Evolutionary conservation across 2,797 vertebrate genomes (phyloP).

Genomic region (Psittacula derbiana): DNA sequence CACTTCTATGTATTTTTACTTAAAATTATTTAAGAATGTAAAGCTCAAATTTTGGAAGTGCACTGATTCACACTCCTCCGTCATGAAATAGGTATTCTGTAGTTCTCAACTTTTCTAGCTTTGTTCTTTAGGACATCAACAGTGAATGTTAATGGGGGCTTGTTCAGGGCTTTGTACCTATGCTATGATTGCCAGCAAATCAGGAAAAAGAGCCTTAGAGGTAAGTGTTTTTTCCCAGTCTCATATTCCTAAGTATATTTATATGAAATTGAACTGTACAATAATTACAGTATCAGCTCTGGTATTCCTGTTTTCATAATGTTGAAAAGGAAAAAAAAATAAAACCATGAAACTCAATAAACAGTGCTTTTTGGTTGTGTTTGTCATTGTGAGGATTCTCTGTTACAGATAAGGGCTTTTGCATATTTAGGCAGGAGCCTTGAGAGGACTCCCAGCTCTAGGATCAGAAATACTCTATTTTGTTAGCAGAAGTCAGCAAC

Average conservation of each 20-base stretch:
- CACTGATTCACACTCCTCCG: not conserved
- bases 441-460: not conserved
- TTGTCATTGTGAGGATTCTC: not conserved
- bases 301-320: not conserved
- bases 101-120: not conserved
- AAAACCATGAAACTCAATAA: not conserved
- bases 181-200: accelerated
- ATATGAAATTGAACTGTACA: not conserved
- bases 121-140: not conserved
- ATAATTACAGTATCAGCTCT: not conserved
- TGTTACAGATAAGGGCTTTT: not conserved
- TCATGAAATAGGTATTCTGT: not conserved
- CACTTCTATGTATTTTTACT: not conserved
- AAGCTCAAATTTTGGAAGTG: not conserved
- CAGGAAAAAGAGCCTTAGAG: not conserved
- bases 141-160: not conserved
- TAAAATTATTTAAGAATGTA: not conserved
- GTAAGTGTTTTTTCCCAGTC: not conserved
- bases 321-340: not conserved
- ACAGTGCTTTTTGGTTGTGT: not conserved
- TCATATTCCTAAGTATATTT: not conserved
- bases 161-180: not conserved
- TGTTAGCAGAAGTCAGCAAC: not conserved
- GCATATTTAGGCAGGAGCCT: not conserved
- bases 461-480: not conserved